Base-by-base conservation (phyloP, 2,113 vertebrate genomes). In the Psophia crepitans region DNA sequence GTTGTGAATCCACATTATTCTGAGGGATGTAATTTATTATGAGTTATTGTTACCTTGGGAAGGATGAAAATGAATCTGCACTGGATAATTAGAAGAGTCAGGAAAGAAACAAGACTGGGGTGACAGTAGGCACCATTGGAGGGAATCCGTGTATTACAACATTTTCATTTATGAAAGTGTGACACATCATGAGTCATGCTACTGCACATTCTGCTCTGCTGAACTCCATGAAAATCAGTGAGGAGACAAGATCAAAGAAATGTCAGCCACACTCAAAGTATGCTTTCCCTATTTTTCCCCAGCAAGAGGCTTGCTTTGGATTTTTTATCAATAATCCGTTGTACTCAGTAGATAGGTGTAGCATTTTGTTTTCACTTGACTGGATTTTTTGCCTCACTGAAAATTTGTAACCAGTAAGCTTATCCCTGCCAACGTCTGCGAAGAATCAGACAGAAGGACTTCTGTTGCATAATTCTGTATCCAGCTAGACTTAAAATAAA, bases 401-500 rank as follows among this genome's bases (percentile, higher is more conserved):
- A 97, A 96, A 86, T 12, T 80, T 84, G 49, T 66, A 92, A 93
- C 97, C 73, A 96, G 93, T 96, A 95, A 96, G 60, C 54, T 57
- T 93, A 86, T 73, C 81, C 41, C 85, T 96, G 85, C 89, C 91
- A 97, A 96, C 56, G 94, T 91, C 90, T 97, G 98, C 95, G 86
- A 97, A 93, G 37, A 96, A 98, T 98, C 96, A 98, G 90, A 96
- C 87, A 96, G 74, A 95, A 96, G 87, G 89, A 94, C 89, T 97
- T 97, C 93, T 95, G 68, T 94, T 98, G 90, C 88, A 92, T 86
- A 95, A 93, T 92, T 90, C 93, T 87, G 92, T 84, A 95, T 76
- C 91, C 87, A 97, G 63, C 95, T 93, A 94, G 83, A 84, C 93
- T 95, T 96, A 92, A 96, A 97, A 97, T 96, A 97, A 97, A 96